A percentile compares a stretch with the other conserved stretches of the same genome.
Evolutionary conservation across 2,888 invertebrate genomes (phyloP).

Genomic region (Xanthia togata): DNA sequence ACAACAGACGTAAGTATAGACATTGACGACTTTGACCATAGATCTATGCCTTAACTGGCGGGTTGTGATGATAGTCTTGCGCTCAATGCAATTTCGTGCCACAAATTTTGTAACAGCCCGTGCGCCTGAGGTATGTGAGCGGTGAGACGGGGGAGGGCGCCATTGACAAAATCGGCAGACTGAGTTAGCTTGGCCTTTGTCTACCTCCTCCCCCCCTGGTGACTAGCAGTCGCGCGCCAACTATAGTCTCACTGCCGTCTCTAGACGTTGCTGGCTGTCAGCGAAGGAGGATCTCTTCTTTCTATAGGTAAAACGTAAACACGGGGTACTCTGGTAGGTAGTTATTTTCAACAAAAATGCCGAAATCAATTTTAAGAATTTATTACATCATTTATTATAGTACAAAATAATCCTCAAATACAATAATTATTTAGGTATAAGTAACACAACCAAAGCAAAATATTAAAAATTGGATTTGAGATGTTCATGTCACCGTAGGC

Average conservation of each 20-base stretch:
- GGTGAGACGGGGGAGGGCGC: too few species aligned
- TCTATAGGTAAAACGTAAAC: not conserved
- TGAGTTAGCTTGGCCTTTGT: too few species aligned
- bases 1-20: not conserved
- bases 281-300: not conserved
- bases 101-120: not conserved
- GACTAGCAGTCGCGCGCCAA: too few species aligned
- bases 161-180: too few species aligned
- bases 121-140: too few species aligned
- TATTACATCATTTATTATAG: constrained; percentile 88
- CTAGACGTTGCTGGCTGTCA: not conserved
- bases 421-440: constrained; percentile 88
- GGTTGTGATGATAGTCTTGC: not conserved
- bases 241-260: not conserved
- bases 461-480: constrained; percentile 88
- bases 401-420: constrained; percentile 90
- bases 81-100: not conserved
- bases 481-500: constrained; percentile 81
- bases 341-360: constrained; percentile 46
- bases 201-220: too few species aligned
- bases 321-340: not conserved
- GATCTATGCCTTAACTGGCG: not conserved
- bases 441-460: constrained; percentile 91
- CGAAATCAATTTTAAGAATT: constrained; percentile 83
- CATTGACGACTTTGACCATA: not conserved